Evolutionary conservation across 2,113 vertebrate genomes (phyloP), one percentile per base, ranked within the genome.

Genomic region (Neoarius graeffei): DNA sequence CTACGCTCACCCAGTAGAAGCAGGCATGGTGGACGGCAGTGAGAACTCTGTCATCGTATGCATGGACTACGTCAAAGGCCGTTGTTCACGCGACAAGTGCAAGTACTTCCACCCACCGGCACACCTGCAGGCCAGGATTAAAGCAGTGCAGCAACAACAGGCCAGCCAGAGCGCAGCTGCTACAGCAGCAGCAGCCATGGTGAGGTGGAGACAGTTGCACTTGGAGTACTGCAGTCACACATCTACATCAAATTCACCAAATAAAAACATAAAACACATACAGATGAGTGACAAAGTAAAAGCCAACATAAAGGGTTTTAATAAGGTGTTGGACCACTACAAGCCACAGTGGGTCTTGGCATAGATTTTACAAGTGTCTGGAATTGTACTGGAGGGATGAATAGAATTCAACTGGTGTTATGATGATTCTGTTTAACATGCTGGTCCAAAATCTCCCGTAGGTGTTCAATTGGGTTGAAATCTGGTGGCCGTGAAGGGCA

Each of bases 51-150:
- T 99, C 92, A 99, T 98, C 17, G 96, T 99, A 91, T 99, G 98
- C 96, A 99, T 99, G 98, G 98, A 99, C 96, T 99, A 97, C 95
- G 98, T 99, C 94, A 99, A 99, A 96, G 98, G 98, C 83, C 97
- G 98, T 91, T 99, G 98, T 95, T 96, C 96, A 91, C 93, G 98
- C 88, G 98, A 99, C 96, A 99, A 97, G 96, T 99, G 98, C 98
- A 99, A 98, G 93, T 99, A 99, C 94, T 99, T 99, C 94, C 98
- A 99, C 93, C 98, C 98, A 73, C 98, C 98, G 87, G 95, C 97
- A 85, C 98, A 99, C 95, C 93, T 99, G 95, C 98, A 99, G 96
- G 98, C 98, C 95, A 97, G 97, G 95, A 98, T 99, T 93, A 99
- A 98, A 95, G 98, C 98, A 90, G 94, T 97, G 88, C 97, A 99